phyloP scores from a whole-genome alignment of 2,797 vertebrate species.

The Erithacus rubecula region DNA sequence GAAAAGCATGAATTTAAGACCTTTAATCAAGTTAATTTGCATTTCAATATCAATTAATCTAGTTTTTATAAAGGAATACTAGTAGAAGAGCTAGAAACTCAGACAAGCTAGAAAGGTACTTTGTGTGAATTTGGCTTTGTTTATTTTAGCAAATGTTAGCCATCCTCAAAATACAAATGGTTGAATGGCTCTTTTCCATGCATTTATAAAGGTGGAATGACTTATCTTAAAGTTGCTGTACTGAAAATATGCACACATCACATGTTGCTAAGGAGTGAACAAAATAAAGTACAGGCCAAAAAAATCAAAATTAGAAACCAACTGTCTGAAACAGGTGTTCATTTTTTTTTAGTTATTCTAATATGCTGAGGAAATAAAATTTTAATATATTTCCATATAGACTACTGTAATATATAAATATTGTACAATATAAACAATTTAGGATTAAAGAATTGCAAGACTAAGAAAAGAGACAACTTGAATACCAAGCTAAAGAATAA shows the following conservation, averaged over 20 bases:
- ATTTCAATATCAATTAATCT: background rate
- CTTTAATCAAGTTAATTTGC: background rate
- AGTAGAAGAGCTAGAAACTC: background rate
- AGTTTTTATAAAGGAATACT: background rate
- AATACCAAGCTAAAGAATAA: background rate
- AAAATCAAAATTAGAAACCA: background rate
- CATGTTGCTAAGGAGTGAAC: background rate
- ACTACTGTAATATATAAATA: background rate
- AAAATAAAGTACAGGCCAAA: background rate
- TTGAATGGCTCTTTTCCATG: background rate
- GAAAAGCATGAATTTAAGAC: background rate
- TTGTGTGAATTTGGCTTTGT: background rate
- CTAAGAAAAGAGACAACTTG: background rate
- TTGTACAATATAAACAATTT: background rate
- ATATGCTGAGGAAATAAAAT: background rate
- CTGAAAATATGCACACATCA: background rate
- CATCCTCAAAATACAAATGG: background rate
- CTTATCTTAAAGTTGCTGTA: background rate
- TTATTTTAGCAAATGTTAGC: background rate
- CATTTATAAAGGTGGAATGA: background rate
- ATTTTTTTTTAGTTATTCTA: background rate
- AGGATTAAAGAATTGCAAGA: background rate
- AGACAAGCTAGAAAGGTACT: background rate
- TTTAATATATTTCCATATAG: background rate
- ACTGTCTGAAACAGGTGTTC: background rate